Evolutionary conservation across 2,113 vertebrate genomes (phyloP), one percentile per base, ranked within the genome.

Genomic region (Fregetta grallaria): DNA sequence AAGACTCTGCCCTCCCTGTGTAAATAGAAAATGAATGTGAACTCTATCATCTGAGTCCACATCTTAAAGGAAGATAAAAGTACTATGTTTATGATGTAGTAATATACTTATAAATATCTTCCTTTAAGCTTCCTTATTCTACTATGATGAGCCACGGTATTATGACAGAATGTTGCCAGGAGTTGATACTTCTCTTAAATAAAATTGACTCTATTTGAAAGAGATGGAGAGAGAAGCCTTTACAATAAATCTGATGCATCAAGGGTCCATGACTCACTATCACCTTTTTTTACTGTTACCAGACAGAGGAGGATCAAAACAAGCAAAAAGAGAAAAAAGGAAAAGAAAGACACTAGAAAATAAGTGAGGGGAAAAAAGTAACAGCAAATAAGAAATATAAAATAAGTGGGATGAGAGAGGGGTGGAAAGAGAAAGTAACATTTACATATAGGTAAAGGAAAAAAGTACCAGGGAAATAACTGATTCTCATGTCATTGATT

Each of bases 391-490:
- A 25, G 76, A 75, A 88, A n/a, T 36, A 20, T 3, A 79, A 71
- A 40, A 89, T 66, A 92, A 91, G 74, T 47, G 29, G 58, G 49
- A 90, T 2, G 17, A 77, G 76, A 93, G 76, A 44, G n/a, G 34
- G 18, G 18, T 86, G 77, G 53, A 85, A 94, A 91, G 49, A 88
- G 71, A 94, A 92, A 85, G 80, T 65, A 32, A 34, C 65, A 58
- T 90, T 93, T 88, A 63, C n/a, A 13, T 78, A n/a, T n/a, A 89
- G 59, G 63, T 86, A 65, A 58, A 87, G 80, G 71, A 42, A 86
- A 80, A 94, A 96, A 95, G 56, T 66, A 96, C 70, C 84, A 44
- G 75, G 94, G 94, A 95, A 97, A 93, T 88, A 71, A 77, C 78
- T 82, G 45, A 23, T 26, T 32, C 8, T 29, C 26, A 34, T 88